Evolutionary conservation across 2,888 invertebrate genomes (phyloP).

Genomic region (Argynnis bischoffii): DNA sequence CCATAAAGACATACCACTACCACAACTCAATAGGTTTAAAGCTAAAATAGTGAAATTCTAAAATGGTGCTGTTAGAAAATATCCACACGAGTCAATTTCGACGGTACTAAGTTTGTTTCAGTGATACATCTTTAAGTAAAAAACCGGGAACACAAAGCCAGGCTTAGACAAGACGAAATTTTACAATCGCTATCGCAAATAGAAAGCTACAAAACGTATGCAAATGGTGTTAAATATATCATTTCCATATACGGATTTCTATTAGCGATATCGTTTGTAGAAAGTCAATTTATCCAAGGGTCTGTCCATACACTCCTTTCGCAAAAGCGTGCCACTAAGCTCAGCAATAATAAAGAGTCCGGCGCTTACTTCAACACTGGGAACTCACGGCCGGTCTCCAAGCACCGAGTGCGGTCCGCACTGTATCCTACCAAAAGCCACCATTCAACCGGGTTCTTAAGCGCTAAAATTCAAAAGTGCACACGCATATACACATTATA

Average conservation of each 20-base stretch:
- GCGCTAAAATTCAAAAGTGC: slow-evolving; percentile 3
- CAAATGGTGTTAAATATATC: too few relatives aligned
- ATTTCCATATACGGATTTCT: too few relatives aligned
- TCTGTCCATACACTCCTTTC: slow-evolving; percentile 35
- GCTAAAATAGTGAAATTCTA: slow-evolving; percentile 25
- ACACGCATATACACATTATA: neutral
- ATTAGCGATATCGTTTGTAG: too few relatives aligned
- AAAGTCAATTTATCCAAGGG: slow-evolving; percentile 16
- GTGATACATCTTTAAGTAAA: slow-evolving; percentile 18
- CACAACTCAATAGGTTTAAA: slow-evolving; percentile 11
- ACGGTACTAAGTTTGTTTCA: slow-evolving; percentile 12
- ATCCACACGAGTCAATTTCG: slow-evolving; percentile 16
- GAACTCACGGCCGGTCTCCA: slow-evolving; percentile 45
- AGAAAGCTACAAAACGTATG: too few relatives aligned
- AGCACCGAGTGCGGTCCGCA: slow-evolving; percentile 44
- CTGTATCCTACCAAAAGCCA: slow-evolving; percentile 34
- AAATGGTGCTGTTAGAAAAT: slow-evolving; percentile 33
- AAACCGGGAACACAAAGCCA: slow-evolving; percentile 6
- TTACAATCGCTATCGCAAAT: too few relatives aligned
- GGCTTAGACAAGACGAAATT: neutral
- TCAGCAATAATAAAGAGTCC: slow-evolving; percentile 59
- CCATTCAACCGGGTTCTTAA: slow-evolving; percentile 1
- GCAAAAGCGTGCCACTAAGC: slow-evolving; percentile 55
- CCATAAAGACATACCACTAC: slow-evolving; percentile 12
- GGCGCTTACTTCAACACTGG: slow-evolving; percentile 43